Percentiles rank a stretch among this genome's conserved stretches.
Evolutionary conservation across 2,113 vertebrate genomes (phyloP).

Genomic region (Prietella phreatophila): DNA sequence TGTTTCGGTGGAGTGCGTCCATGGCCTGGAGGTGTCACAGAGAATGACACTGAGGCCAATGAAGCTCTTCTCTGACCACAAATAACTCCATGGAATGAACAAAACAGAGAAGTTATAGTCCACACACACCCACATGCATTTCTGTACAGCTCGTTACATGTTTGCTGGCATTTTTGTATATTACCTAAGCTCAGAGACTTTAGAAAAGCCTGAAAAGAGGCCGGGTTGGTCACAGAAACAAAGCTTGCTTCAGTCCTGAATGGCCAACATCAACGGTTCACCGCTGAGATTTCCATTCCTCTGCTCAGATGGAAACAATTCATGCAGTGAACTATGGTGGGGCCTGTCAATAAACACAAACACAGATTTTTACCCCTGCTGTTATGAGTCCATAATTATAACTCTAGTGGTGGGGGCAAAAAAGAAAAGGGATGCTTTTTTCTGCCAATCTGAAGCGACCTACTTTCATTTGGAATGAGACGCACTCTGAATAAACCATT

Average conservation of each 20-base stretch:
- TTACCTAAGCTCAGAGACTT: not conserved
- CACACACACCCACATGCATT: not conserved
- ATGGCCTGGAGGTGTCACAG: constrained; percentile 2
- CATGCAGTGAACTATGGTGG: constrained; percentile 27
- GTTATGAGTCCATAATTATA: constrained; percentile 50
- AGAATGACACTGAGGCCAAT: constrained; percentile 5
- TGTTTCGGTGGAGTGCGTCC: not conserved
- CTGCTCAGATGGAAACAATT: constrained; percentile 47
- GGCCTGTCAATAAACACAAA: constrained; percentile 51
- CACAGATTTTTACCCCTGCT: constrained; percentile 46
- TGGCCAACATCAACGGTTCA: constrained; percentile 21
- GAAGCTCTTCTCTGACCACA: constrained; percentile 11
- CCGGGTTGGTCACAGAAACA: constrained; percentile 29
- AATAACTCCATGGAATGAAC: not conserved
- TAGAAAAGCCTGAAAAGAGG: not conserved
- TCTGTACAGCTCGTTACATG: not conserved
- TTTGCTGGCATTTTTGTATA: not conserved
- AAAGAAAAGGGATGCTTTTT: constrained; percentile 33
- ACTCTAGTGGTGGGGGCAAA: constrained; percentile 39
- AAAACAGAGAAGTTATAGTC: constrained; percentile 15
- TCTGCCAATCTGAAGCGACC: constrained; percentile 44
- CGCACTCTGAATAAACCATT: constrained; percentile 29
- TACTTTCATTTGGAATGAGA: constrained; percentile 49
- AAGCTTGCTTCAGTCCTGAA: constrained; percentile 39
- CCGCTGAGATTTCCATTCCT: constrained; percentile 34